These are phyloP conservation scores for Volucella inflata DNA, from an alignment of 2,888 invertebrate genomes.

Conservation along the genomic window DNA sequence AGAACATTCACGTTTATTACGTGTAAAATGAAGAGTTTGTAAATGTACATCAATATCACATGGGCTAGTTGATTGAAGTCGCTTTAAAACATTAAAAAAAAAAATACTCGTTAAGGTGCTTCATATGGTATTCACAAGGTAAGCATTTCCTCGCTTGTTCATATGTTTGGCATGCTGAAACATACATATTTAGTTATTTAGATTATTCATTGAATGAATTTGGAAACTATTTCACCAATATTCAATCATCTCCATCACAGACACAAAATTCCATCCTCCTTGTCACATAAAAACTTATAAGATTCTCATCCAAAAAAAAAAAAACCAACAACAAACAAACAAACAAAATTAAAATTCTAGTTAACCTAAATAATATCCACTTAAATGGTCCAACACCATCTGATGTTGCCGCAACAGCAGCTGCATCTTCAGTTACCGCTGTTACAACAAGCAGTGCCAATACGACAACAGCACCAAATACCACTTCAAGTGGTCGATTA, in stretches of 20 bases:
- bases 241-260: constrained; percentile 47
- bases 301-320: constrained; percentile 25
- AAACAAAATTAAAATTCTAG: constrained; percentile 65
- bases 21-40: too few species aligned
- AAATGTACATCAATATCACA: too few species aligned
- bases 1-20: too few species aligned
- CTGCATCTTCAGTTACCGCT: constrained; percentile 70
- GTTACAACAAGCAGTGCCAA: constrained; percentile 63
- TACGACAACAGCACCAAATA: constrained; percentile 64
- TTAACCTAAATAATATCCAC: constrained; percentile 77
- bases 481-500: constrained; percentile 66
- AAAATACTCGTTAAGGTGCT: too few species aligned
- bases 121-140: too few species aligned
- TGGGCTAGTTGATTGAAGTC: too few species aligned
- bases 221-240: constrained; percentile 22
- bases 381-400: constrained; percentile 78
- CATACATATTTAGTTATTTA: too few species aligned
- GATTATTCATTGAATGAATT: background rate
- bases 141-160: too few species aligned
- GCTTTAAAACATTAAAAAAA: too few species aligned
- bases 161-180: too few species aligned
- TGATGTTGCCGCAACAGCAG: constrained; percentile 63
- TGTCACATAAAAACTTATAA: constrained; percentile 10
- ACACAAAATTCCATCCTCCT: constrained; percentile 49
- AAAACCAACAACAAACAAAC: constrained; percentile 47